Conservation (phyloP, 2,113 vertebrate genomes). For the Ailurus styani region DNA sequence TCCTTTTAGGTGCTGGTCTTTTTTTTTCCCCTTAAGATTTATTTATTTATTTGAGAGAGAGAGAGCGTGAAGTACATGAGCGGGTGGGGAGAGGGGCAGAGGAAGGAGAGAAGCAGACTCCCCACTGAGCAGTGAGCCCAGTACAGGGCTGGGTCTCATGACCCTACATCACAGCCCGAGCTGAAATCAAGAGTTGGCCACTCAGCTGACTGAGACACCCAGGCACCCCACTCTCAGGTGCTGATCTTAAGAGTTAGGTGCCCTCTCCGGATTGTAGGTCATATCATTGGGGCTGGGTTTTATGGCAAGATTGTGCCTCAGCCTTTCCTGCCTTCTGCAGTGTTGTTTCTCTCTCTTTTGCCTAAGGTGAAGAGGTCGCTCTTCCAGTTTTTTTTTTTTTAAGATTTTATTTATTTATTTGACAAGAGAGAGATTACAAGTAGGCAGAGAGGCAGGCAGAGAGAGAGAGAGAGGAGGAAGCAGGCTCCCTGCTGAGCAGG, state of each 20-base stretch:
- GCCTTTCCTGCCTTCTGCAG: background rate
- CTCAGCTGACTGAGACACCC: background rate
- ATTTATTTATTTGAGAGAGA: background rate
- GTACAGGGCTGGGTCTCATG: background rate
- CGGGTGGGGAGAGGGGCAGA: no score
- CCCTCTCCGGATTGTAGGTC: background rate
- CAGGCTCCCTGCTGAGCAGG: no score
- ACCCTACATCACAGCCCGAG: background rate
- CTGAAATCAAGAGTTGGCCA: background rate
- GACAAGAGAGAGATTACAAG: no score
- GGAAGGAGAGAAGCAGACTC: background rate
- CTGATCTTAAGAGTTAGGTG: background rate
- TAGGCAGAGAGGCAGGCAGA: no score
- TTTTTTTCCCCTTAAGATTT: background rate
- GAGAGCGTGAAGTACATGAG: background rate
- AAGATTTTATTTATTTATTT: no score
- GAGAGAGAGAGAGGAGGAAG: no score
- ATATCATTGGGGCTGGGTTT: background rate
- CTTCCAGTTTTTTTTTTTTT: background rate
- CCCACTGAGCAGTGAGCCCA: background rate
- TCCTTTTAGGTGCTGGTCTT: background rate
- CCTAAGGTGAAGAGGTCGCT: background rate
- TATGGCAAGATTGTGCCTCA: background rate
- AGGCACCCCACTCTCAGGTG: background rate
- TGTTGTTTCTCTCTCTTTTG: background rate